Base-by-base conservation (phyloP, 1,140 invertebrate species). In the Plutomurus gul region DNA sequence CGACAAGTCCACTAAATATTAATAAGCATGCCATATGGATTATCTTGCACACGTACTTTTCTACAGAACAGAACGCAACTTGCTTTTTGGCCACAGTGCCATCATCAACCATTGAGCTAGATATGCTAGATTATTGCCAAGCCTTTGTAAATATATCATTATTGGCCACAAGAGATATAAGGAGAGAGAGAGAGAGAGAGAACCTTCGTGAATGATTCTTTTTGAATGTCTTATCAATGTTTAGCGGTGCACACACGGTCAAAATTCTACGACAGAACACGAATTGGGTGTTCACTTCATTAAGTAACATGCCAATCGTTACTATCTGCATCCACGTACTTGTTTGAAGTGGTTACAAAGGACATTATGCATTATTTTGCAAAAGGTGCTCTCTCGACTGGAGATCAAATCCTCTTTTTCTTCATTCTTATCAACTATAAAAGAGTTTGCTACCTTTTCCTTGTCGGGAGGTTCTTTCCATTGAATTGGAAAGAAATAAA, bases 281-380 rank as follows among this genome's bases (percentile, higher is more conserved):
- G 56, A 65, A 65, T 65, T 36, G 56, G 56, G 56, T 65, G 56
- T 65, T 33, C 25, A 65, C 56, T 65, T 65, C 25, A 33, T 65
- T 33, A 65, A 30, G 56, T n/a, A n/a, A n/a, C n/a, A n/a, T n/a
- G n/a, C n/a, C n/a, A n/a, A n/a, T n/a, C n/a, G n/a, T n/a, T n/a
- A n/a, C n/a, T n/a, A n/a, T n/a, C n/a, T n/a, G n/a, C n/a, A n/a
- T n/a, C n/a, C n/a, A n/a, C n/a, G n/a, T n/a, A n/a, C 3, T 8
- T 10, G 11, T 22, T 51, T 51, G 11, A 39, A 6, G 47, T 51
- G 47, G 20, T 51, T 51, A 51, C 47, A 51, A 13, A 43, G 2
- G n/a, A 43, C 56, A 65, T 65, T 5, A 65, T 65, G 56, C 7
- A 65, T 65, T 65, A 27, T 65, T 65, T 65, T 65, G 13, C 47